Conservation (phyloP, 2,888 invertebrate genomes). For the Disparrhopalites patrizii region DNA sequence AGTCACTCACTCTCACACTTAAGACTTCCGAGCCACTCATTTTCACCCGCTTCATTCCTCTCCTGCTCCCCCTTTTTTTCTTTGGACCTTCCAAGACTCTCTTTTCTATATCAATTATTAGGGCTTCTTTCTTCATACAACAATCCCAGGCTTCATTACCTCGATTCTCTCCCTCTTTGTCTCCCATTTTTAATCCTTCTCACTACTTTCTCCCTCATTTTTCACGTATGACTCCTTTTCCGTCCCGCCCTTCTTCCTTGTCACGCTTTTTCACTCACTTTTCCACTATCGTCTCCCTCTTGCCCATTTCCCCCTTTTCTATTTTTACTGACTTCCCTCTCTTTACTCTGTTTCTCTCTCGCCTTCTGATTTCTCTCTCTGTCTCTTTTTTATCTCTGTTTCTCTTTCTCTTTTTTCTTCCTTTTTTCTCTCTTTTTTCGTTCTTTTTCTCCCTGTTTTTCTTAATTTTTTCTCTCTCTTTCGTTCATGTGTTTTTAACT, state of each 20-base stretch:
- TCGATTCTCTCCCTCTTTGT: slow-evolving; percentile 19
- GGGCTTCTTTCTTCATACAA: slow-evolving; percentile 39
- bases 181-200: neutral
- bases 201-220: neutral
- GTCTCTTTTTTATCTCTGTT: too few species aligned
- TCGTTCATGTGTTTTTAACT: too few species aligned
- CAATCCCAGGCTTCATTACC: slow-evolving; percentile 36
- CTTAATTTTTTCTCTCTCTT: too few species aligned
- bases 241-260: neutral
- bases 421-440: neutral
- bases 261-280: neutral
- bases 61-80: slow-evolving; percentile 9
- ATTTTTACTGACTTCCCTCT: neutral
- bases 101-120: slow-evolving; percentile 32
- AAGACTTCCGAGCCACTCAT: slow-evolving; percentile 32
- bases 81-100: too few species aligned
- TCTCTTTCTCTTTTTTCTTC: neutral
- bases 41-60: slow-evolving; percentile 21
- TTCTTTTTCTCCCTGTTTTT: neutral
- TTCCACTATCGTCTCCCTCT: too few species aligned
- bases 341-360: neutral
- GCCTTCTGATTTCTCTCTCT: neutral
- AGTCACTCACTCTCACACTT: slow-evolving; percentile 48
- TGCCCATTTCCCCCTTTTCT: slow-evolving; percentile 3
- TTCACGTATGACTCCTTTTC: neutral